Evolutionary conservation across 2,113 vertebrate genomes (phyloP).

Genomic region (Microcebus tavaratra): DNA sequence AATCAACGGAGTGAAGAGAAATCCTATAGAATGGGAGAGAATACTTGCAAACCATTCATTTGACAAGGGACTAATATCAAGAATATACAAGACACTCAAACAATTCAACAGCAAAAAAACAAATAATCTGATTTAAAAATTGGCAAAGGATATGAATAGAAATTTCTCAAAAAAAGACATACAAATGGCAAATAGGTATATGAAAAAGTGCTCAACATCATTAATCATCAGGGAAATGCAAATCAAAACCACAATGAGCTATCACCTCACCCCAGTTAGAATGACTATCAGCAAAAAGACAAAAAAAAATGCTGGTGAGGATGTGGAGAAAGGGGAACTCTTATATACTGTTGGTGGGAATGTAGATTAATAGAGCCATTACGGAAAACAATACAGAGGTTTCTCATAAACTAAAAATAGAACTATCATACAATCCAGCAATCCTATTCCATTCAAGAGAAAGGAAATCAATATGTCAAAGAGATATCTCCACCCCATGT

Average conservation of each 20-base stretch:
- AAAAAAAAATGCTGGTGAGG: background rate
- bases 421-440: background rate
- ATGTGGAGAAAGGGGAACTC: background rate
- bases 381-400: background rate
- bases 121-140: background rate
- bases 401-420: background rate
- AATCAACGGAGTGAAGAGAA: background rate
- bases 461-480: background rate
- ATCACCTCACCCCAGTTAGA: background rate
- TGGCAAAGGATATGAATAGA: background rate
- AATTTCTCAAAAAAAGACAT: background rate
- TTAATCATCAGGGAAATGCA: background rate
- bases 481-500: background rate
- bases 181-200: background rate
- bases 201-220: background rate
- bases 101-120: background rate
- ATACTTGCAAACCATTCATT: background rate
- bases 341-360: background rate
- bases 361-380: background rate
- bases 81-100: background rate
- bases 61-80: background rate
- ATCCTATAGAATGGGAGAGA: background rate
- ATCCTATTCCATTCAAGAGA: background rate
- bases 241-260: background rate
- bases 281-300: background rate